Evolutionary conservation across 1,140 invertebrate genomes (phyloP).

Genomic region (Trichonephila clavata): DNA sequence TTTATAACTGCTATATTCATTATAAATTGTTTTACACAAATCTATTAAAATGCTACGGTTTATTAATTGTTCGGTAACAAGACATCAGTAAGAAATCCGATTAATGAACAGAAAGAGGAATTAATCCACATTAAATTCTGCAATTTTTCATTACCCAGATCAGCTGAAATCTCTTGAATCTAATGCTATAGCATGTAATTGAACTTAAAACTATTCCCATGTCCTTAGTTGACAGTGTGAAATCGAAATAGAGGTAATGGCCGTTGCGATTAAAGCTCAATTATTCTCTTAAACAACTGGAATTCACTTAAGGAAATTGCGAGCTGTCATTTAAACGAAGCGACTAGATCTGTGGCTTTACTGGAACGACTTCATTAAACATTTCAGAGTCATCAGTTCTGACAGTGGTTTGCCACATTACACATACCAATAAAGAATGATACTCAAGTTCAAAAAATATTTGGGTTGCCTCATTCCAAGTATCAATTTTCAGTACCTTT

Average conservation of each 20-base stretch:
- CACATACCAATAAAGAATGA: background rate
- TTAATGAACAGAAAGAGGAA: too few species aligned
- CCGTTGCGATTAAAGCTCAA: constrained; percentile 42
- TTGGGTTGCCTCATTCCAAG: background rate
- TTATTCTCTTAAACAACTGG: constrained; percentile 52
- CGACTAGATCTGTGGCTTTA: background rate
- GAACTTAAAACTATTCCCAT: background rate
- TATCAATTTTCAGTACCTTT: background rate
- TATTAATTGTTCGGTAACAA: too few species aligned
- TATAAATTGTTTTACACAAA: too few species aligned
- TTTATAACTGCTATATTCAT: too few species aligned
- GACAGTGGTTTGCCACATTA: constrained; percentile 3
- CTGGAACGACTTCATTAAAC: constrained; percentile 40
- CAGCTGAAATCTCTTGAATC: too few species aligned
- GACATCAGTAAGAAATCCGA: too few species aligned
- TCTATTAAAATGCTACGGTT: too few species aligned
- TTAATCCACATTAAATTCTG: too few species aligned
- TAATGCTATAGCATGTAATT: background rate
- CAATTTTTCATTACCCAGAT: too few species aligned
- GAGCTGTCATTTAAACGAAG: constrained; percentile 49
- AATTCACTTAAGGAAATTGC: constrained; percentile 60
- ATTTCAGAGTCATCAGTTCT: background rate
- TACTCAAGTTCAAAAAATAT: background rate
- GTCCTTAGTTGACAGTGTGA: background rate
- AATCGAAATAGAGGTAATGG: constrained; percentile 44